Evolutionary conservation across 1,140 invertebrate genomes (phyloP).

Genomic region (Tetramorium simillimum): DNA sequence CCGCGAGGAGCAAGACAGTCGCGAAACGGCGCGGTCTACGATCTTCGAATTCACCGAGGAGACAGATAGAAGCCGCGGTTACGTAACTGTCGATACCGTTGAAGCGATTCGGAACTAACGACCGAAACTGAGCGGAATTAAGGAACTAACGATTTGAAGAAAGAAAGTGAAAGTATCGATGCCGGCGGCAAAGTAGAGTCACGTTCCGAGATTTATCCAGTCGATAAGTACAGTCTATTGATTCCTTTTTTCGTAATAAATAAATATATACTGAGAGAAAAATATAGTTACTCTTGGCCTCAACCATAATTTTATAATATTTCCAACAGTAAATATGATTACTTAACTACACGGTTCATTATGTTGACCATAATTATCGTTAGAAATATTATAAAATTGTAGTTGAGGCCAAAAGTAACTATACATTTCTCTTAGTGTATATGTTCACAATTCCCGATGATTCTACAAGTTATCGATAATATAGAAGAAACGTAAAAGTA

Average conservation of each 20-base stretch:
- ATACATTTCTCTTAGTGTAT: too few species aligned
- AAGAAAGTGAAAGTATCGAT: constrained; percentile 22
- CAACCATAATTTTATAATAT: too few species aligned
- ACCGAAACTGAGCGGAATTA: neutral
- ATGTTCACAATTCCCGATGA: neutral
- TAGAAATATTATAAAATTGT: too few species aligned
- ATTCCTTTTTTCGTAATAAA: neutral
- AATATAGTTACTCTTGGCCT: too few species aligned
- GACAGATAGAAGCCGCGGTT: neutral
- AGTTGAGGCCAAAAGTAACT: too few species aligned
- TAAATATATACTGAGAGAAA: too few species aligned
- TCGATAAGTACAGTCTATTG: neutral
- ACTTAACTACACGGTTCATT: too few species aligned
- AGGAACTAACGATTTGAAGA: neutral
- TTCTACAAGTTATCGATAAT: neutral
- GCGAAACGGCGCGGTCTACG: neutral
- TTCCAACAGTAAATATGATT: too few species aligned
- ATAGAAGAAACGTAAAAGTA: neutral
- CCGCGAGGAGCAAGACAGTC: neutral
- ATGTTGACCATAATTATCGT: too few species aligned
- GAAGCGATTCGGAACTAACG: neutral
- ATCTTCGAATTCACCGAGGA: constrained; percentile 7
- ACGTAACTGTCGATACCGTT: neutral
- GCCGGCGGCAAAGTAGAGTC: neutral
- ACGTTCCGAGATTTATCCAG: neutral